These are phyloP conservation scores for Pogonomyrmex barbatus DNA, from an alignment of 1,140 invertebrate genomes.

Conservation along the genomic window DNA sequence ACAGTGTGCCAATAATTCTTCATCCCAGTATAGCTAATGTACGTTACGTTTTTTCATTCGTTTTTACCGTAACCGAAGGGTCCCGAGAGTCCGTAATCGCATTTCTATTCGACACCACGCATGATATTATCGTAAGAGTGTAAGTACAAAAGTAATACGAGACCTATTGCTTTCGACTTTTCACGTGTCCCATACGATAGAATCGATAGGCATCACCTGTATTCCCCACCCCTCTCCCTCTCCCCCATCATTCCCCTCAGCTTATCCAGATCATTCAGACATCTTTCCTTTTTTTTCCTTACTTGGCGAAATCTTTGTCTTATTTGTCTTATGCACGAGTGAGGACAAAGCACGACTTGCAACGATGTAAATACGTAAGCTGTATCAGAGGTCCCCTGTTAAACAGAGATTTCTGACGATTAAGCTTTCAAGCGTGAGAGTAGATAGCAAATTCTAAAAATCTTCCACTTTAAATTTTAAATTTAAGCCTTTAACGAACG, in stretches of 20 bases:
- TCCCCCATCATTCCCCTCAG: neutral
- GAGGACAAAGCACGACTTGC: conserved; percentile 29
- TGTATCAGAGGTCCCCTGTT: neutral
- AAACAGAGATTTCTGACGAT: conserved; percentile 37
- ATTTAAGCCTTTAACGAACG: neutral
- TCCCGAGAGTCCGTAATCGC: conserved; percentile 25
- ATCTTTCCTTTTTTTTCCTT: neutral
- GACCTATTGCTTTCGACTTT: conserved; percentile 60
- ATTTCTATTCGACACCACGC: conserved; percentile 44
- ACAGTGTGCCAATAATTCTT: conserved; percentile 84
- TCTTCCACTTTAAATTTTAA: conserved; percentile 36
- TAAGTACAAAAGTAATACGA: conserved; percentile 70
- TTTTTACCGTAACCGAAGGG: conserved; percentile 28
- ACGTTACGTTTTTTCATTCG: conserved; percentile 63
- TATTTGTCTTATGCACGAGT: conserved; percentile 20
- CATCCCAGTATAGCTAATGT: conserved; percentile 70
- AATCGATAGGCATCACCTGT: conserved; percentile 53
- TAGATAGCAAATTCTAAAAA: conserved; percentile 8
- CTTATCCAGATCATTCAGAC: conserved; percentile 8
- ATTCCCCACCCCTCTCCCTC: neutral
- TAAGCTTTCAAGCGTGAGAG: conserved; percentile 2
- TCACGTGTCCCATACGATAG: conserved; percentile 54
- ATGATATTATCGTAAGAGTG: conserved; percentile 59
- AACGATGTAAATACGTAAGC: conserved; percentile 44
- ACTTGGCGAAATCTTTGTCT: conserved; percentile 1